phyloP scores from a whole-genome alignment of 2,888 invertebrate genomes.

The Bombylius major region DNA sequence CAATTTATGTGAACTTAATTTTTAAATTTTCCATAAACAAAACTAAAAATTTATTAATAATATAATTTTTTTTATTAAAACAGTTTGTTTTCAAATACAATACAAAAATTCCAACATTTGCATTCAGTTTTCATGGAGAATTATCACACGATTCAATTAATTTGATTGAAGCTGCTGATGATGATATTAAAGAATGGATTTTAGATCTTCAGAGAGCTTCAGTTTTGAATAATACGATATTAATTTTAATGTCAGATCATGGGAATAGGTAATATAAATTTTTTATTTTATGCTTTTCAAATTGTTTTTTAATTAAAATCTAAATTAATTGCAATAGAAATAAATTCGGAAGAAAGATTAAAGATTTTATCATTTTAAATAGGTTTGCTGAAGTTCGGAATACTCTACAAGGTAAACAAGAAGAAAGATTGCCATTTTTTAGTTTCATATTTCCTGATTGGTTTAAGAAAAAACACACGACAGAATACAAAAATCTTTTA shows the following conservation, averaged over 20 bases:
- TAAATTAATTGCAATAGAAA: too few species aligned
- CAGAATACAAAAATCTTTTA: constrained; percentile 47
- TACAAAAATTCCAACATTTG: constrained; percentile 58
- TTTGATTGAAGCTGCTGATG: constrained; percentile 62
- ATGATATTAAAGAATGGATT: constrained; percentile 56
- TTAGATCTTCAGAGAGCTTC: constrained; percentile 45
- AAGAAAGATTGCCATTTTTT: constrained; percentile 82
- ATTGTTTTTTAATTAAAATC: neutral
- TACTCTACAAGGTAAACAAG: constrained; percentile 82
- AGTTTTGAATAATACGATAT: constrained; percentile 61
- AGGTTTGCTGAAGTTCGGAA: constrained; percentile 71
- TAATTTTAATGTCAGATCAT: constrained; percentile 89
- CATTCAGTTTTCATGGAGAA: constrained; percentile 80
- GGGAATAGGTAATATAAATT: constrained; percentile 55
- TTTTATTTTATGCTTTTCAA: neutral
- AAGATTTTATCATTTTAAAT: constrained; percentile 13
- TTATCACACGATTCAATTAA: constrained; percentile 80
- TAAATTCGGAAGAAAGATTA: neutral
- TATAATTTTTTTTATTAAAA: constrained; percentile 14
- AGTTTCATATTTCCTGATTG: constrained; percentile 62
- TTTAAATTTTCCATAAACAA: neutral
- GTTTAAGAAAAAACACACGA: constrained; percentile 48
- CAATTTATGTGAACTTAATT: too few species aligned
- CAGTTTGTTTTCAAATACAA: constrained; percentile 47
- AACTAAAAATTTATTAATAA: neutral